A percentile compares a stretch with the other conserved stretches of the same genome.
Evolutionary conservation across 2,888 invertebrate genomes (phyloP).

Genomic region (Pegoplata infirma): DNA sequence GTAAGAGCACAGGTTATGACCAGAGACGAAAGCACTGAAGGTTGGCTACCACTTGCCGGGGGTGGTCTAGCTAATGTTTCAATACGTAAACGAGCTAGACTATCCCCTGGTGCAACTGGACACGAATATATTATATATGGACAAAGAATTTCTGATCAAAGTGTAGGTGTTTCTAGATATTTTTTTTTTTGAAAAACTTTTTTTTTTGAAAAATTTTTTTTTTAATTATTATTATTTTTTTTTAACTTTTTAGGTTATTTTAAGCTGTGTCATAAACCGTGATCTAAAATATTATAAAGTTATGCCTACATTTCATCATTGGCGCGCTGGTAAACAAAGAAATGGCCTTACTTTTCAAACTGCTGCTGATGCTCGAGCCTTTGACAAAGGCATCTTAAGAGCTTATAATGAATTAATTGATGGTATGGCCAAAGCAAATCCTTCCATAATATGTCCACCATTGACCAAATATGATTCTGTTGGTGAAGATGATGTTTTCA

Average conservation of each 20-base stretch:
- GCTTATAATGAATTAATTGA: constrained; percentile 94
- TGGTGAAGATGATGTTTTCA: constrained; percentile 96
- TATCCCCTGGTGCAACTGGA: constrained; percentile 80
- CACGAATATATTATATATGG: constrained; percentile 96
- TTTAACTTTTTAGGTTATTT: constrained; percentile 84
- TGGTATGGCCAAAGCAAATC: constrained; percentile 89
- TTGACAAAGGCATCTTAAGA: constrained; percentile 93
- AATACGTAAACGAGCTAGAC: constrained; percentile 86
- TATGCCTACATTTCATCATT: constrained; percentile 99
- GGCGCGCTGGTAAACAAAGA: constrained; percentile 96
- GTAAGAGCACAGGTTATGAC: constrained; percentile 99
- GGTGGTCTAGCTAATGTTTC: constrained; percentile 96
- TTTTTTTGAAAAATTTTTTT: no score
- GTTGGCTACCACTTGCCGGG: constrained; percentile 96
- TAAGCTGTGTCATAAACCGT: constrained; percentile 96
- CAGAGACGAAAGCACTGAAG: constrained; percentile 97
- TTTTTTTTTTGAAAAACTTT: background rate
- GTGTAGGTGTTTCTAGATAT: constrained; percentile 81
- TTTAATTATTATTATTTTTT: constrained; percentile 13
- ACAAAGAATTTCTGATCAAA: constrained; percentile 93
- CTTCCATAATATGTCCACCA: constrained; percentile 79
- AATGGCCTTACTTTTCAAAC: constrained; percentile 98
- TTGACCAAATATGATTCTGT: constrained; percentile 82
- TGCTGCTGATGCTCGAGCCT: constrained; percentile 95
- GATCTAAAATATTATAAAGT: constrained; percentile 98